phyloP scores from a whole-genome alignment of 1,140 invertebrate species.

The Drosophila erecta region DNA sequence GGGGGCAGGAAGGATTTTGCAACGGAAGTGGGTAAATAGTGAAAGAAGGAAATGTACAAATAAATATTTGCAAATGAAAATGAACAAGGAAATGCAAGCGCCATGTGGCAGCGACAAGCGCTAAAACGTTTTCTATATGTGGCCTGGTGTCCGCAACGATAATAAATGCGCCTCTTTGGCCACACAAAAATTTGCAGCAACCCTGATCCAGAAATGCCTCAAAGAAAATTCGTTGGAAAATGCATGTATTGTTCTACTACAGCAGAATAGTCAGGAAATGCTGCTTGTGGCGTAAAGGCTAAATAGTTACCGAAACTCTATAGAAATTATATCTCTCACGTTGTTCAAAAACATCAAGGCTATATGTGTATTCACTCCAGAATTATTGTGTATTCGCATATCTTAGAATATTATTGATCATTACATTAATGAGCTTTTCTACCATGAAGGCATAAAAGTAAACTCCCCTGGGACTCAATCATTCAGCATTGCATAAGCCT shows the following conservation, averaged over 20 bases:
- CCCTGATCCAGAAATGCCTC: constrained; percentile 31
- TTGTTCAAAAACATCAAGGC: not conserved
- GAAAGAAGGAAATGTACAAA: constrained; percentile 70
- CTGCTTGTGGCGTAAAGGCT: not conserved
- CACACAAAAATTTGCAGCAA: constrained; percentile 40
- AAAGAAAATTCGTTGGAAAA: constrained; percentile 28
- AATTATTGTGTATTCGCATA: too few relatives aligned
- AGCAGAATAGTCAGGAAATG: not conserved
- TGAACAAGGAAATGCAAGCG: constrained; percentile 73
- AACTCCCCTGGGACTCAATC: not conserved
- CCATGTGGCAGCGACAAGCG: constrained; percentile 61
- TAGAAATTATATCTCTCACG: not conserved
- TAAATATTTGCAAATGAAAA: constrained; percentile 81
- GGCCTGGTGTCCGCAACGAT: constrained; percentile 32
- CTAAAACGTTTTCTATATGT: constrained; percentile 59
- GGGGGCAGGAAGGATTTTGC: not conserved
- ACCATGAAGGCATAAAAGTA: not conserved
- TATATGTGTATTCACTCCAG: too few relatives aligned
- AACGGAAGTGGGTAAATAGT: constrained; percentile 74
- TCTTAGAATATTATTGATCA: not conserved
- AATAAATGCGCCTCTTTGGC: constrained; percentile 33
- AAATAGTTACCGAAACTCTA: not conserved
- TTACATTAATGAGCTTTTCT: not conserved
- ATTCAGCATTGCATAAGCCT: not conserved
- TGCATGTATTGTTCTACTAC: not conserved